Evolutionary conservation across 2,113 vertebrate species (phyloP), one percentile per base, ranked within the genome.

Genomic region (Lophotis ruficrista): DNA sequence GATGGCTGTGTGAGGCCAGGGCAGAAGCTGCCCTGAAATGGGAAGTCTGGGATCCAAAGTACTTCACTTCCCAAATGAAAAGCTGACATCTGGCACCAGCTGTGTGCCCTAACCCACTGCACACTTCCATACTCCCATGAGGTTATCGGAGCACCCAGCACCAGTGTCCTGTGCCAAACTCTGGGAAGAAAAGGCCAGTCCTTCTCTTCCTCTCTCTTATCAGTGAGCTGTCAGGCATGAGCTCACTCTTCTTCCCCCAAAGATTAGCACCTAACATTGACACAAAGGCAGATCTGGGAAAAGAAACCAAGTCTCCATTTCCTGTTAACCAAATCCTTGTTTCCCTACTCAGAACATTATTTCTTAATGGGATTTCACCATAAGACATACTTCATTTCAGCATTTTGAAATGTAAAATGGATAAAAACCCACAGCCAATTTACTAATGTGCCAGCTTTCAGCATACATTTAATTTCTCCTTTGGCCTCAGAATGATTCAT

Each of bases 401-500:
- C 35, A 51, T 68, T 87, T 69, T 51, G 50, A 75, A 96, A 61
- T 2, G 50, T 24, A 61, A 50, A 91, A 87, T 54, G 81, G 83
- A 87, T 92, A 86, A 95, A 95, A 95, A 31, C 80, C 92, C 87
- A 6, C 92, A 93, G 53, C 27, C 72, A 58, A 79, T 68, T 79
- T 27, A 78, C 90, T 75, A 56, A 79, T 16, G 76, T 69, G 80
- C 80, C 90, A 54, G 83, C 86, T 84, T 64, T 61, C 84, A 82
- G 86, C 8, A 5, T 8, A 82, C 79, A 82, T 51, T 96, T 96
- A 86, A 96, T 96, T 94, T 92, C 83, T 75, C 75, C 38, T 86
- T 96, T 83, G 89, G 83, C 72, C 85, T 93, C 22, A 33, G 75
- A 92, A 83, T 68, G 76, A 86, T 96, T 93, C 90, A 96, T 94